Base-by-base conservation (phyloP, 1,140 invertebrate genomes). In the Sipha flava region DNA sequence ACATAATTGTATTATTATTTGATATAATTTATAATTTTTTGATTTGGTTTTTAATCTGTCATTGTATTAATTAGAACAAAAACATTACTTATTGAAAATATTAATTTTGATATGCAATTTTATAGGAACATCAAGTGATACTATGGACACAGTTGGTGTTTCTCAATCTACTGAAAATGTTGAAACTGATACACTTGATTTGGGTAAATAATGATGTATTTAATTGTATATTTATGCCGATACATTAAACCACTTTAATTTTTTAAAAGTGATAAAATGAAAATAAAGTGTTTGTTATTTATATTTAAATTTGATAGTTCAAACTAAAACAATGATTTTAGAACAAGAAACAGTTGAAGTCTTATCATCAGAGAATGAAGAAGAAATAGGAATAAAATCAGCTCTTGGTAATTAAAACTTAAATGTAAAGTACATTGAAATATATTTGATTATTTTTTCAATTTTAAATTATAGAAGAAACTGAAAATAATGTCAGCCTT, bases 161-260 rank as follows among this genome's bases (percentile, higher is more conserved):
- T 77, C 73, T n/a, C 73, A 77, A 59, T 77, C 73, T 37, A 77
- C 73, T 77, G 73, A 77, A 77, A 57, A 18, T 29, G 34, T 16
- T 43, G 73, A 77, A 77, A 77, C 31, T 12, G 52, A 77, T 43
- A 43, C 52, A 7, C 49, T 77, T 37, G 73, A 77, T 43, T 77
- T 57, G 5, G 73, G 73, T 77, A 57, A 57, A 16, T 43, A n/a
- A 29, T 40, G 2, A 26, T 59, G 14, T 6, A 26, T 68, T 16
- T 16, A 26, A 26, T 6, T 40, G 10, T 40, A n/a, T n/a, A n/a
- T n/a, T n/a, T n/a, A n/a, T n/a, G n/a, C n/a, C n/a, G n/a, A n/a
- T n/a, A n/a, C n/a, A n/a, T n/a, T n/a, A n/a, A n/a, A n/a, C n/a
- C n/a, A n/a, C n/a, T n/a, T n/a, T n/a, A n/a, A n/a, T n/a, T n/a